Evolutionary conservation across 2,113 vertebrate species (phyloP).

Genomic region (Labeo catla): DNA sequence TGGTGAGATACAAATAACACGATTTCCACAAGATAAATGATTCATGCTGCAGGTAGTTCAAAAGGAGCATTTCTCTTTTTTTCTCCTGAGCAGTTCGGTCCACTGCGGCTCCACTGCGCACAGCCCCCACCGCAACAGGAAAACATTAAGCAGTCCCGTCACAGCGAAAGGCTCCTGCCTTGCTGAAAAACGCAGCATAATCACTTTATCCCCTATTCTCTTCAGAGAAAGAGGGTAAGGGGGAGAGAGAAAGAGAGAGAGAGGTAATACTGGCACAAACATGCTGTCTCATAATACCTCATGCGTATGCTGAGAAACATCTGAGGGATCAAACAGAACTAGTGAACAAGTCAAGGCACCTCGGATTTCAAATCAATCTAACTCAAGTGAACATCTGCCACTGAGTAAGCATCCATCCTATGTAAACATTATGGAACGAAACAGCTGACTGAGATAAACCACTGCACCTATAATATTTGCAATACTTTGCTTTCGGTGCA

Average conservation of each 20-base stretch:
- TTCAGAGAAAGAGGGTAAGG: constrained; percentile 30
- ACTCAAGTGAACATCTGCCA: constrained; percentile 10
- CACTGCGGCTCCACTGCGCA: constrained; percentile 56
- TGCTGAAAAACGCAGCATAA: constrained; percentile 56
- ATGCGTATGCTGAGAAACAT: constrained; percentile 8
- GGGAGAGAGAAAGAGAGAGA: constrained; percentile 30
- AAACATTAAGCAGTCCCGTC: constrained; percentile 60
- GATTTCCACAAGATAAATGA: constrained; percentile 61
- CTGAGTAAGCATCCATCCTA: constrained; percentile 6
- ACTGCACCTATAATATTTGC: neutral
- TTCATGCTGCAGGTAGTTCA: constrained; percentile 51
- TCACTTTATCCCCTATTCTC: constrained; percentile 54
- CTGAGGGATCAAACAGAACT: constrained; percentile 14
- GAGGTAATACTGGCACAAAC: constrained; percentile 28
- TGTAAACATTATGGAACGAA: constrained; percentile 24
- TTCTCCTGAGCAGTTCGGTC: constrained; percentile 28
- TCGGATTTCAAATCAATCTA: neutral
- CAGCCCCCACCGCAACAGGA: constrained; percentile 50
- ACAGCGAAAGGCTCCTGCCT: constrained; percentile 55
- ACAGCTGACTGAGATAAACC: neutral
- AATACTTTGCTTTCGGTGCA: constrained; percentile 10
- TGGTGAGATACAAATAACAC: constrained; percentile 40
- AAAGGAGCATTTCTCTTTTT: neutral
- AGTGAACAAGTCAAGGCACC: neutral
- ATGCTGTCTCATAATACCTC: constrained; percentile 34